Conservation (phyloP, 2,888 invertebrate genomes). For the Drosophila histrio region DNA sequence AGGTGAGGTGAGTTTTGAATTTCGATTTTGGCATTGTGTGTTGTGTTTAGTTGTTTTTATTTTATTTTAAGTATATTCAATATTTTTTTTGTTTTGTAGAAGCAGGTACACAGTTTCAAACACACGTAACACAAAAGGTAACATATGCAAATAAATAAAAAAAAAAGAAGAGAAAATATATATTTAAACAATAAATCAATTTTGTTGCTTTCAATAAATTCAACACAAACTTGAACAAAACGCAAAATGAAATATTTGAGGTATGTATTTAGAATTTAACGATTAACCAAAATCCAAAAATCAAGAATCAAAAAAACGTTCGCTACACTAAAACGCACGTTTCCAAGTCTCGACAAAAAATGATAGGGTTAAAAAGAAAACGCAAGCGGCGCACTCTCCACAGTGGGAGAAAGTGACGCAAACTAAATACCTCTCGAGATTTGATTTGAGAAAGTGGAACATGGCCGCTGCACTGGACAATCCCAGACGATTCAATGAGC, state of each 20-base stretch:
- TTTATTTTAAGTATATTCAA: conserved; percentile 20
- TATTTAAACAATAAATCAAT: conserved; percentile 35
- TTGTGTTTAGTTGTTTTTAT: conserved; percentile 15
- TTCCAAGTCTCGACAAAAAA: conserved; percentile 33
- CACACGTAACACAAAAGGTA: conserved; percentile 72
- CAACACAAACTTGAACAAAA: conserved; percentile 55
- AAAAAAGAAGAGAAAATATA: conserved; percentile 25
- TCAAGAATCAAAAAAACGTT: conserved; percentile 36
- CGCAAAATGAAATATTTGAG: conserved; percentile 3
- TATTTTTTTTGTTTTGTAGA: conserved; percentile 44
- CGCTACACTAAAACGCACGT: conserved; percentile 60
- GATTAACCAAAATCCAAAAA: conserved; percentile 35
- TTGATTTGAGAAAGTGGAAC: conserved; percentile 84
- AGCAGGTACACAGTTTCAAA: conserved; percentile 75
- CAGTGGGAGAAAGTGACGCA: conserved; percentile 17
- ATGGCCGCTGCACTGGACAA: conserved; percentile 86
- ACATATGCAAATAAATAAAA: conserved; percentile 75
- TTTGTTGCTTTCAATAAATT: conserved; percentile 21
- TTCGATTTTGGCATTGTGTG: not conserved
- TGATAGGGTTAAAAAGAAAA: conserved; percentile 38
- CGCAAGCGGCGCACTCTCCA: conserved; percentile 71
- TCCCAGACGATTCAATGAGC: conserved; percentile 88
- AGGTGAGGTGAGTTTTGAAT: conserved; percentile 27
- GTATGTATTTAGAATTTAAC: conserved; percentile 17
- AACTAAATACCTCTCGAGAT: conserved; percentile 80